Base-by-base conservation (phyloP, 2,888 invertebrate species). In the Ganaspis brasiliensis region DNA sequence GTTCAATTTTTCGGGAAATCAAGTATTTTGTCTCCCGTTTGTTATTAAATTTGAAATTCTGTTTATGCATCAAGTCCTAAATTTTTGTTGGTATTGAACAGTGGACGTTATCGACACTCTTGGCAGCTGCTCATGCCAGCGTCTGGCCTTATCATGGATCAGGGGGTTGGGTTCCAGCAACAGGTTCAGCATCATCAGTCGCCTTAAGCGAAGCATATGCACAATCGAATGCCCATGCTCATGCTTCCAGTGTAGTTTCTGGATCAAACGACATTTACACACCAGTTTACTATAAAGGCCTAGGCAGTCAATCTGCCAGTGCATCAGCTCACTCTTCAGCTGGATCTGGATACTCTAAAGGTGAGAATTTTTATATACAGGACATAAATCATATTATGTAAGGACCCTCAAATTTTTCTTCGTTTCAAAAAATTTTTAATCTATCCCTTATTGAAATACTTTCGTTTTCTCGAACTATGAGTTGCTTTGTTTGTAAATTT, bases 111-210 rank as follows among this genome's bases (percentile, higher is more conserved):
- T 67, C 67, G 52, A 24, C 61, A 37, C 61, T 84, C 61, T 49
- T 78, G 37, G 78, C 75, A 71, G 76, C 82, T 72, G 83, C 79
- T 73, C 81, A 80, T 67, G 87, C 83, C 61, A 84, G 84, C 72
- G 76, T 85, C 73, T 86, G 84, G 84, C 86, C 87, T 80, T 86
- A 86, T 84, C 86, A 85, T 77, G 86, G 79, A 79, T 80, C 85
- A 75, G 74, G 82, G 70, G 81, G 73, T 77, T 78, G 81, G 77
- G 79, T 79, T 75, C 78, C 84, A 71, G 84, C 83, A 85, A 85
- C 86, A 85, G 86, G 85, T 86, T 78, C 78, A 67, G 59, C 79
- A 76, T 78, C 82, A 73, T 57, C 40, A 57, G 73, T 74, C 1
- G 82, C 82, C 19, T 67, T 63, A 2, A 67, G 67, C 21, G 67